Base-by-base conservation (phyloP, 2,797 vertebrate genomes). In the Bufotes viridis region DNA sequence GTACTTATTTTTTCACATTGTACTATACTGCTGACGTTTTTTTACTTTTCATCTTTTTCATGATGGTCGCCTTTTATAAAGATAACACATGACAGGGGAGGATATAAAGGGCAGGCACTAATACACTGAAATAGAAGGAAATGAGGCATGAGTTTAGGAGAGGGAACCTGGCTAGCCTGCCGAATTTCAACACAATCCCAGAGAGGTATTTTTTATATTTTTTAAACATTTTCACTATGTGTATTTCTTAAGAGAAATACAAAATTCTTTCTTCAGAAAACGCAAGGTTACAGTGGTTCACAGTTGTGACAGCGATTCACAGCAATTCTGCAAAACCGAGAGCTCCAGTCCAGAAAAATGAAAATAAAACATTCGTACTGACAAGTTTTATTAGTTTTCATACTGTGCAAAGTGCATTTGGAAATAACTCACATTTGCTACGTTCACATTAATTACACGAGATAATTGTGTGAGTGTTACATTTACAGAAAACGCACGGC, bases 391-490 rank as follows among this genome's bases (percentile, higher is more conserved):
- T 84, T 80, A 53, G 55, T 57, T 84, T 76, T 82, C 72, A 70
- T 60, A 80, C 51, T 84, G 81, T 78, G 84, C 78, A 89, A 49
- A 65, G 79, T 86, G 79, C 72, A 78, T 57, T 83, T 84, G 0
- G 24, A 83, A 78, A 67, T 78, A 87, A 78, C 53, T 76, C 78
- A 70, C 24, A 58, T 81, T 86, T 86, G 72, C 42, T 61, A 75
- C 81, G 76, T 89, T 82, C 80, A 72, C 87, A 84, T 57, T 84
- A 88, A 88, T 88, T 88, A 84, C 34, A 79, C 74, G 65, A 86
- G 83, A 75, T 89, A 85, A 85, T 89, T 89, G 69, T 85, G 51
- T 76, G 78, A 78, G 81, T 20, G 63, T 86, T 86, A 78, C 84
- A 87, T 86, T 79, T 83, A 81, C 76, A 55, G 49, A 88, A 74